Base-by-base conservation (phyloP, 2,797 vertebrate genomes). In the Erpetoichthys calabaricus region DNA sequence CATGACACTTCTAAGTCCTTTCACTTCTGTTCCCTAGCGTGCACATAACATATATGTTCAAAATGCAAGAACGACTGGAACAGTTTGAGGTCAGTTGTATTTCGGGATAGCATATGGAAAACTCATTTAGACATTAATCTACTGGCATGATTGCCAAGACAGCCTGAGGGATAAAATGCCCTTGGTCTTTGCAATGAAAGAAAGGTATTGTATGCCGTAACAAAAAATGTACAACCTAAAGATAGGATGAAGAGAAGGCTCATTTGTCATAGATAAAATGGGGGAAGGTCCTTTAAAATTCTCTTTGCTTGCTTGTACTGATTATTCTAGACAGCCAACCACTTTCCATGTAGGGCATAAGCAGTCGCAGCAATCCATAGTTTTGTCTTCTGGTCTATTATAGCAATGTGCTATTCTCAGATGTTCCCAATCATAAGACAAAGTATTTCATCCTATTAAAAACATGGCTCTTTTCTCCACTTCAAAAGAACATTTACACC, bases 341-440 rank as follows among this genome's bases (percentile, higher is more conserved):
- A 50, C 5, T 46, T 49, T 61, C 45, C 55, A 43, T 57, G 10
- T 45, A 45, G 59, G 55, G 55, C 42, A 44, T 42, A 45, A 5
- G 44, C 9, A 58, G 45, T 56, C 57, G 45, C 7, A 43, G 55
- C 43, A 45, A 52, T 45, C 57, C 56, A 55, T 47, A 51, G 45
- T 45, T 25, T 42, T 43, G 9, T 45, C n/a, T 46, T 45, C 42
- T 41, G 44, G 54, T 45, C 54, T 44, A 53, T 53, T 45, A 46
- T n/a, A 25, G 50, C 47, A n/a, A 25, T 5, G 45, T 47, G 57
- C 57, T 63, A 63, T 63, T 63, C 57, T 63, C 57, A 57, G 62
- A 47, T 5, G 42, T 52, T 59, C 57, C 50, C 55, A 25, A 25
- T 25, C 25, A 25, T 25, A 25, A 25, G 25, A 25, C 25, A 25